Percentiles rank a stretch among this genome's conserved stretches.
Evolutionary conservation across 2,888 invertebrate genomes (phyloP).

Genomic region (Hirtodrosophila confusa): DNA sequence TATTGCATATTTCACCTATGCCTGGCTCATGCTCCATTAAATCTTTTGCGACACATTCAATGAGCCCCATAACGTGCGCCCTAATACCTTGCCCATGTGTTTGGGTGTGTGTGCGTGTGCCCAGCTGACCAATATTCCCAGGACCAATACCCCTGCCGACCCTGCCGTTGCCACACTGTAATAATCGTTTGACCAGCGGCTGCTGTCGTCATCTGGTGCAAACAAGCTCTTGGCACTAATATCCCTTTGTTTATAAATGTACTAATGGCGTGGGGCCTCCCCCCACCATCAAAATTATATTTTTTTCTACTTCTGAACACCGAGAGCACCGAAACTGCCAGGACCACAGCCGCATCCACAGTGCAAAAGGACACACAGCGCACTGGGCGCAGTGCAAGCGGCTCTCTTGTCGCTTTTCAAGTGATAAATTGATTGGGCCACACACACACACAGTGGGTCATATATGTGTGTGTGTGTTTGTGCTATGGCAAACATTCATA

Average conservation of each 20-base stretch:
- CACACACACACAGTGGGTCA: constrained; percentile 6
- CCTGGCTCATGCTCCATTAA: constrained; percentile 76
- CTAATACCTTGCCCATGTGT: constrained; percentile 66
- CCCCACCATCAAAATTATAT: constrained; percentile 56
- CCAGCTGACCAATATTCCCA: constrained; percentile 19
- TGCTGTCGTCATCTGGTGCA: constrained; percentile 52
- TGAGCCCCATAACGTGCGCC: constrained; percentile 76
- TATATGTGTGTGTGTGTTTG: constrained; percentile 11
- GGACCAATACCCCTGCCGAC: not conserved
- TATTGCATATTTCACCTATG: constrained; percentile 68
- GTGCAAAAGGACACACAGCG: constrained; percentile 29
- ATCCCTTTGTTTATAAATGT: constrained; percentile 81
- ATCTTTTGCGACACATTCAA: constrained; percentile 78
- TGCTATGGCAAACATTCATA: constrained; percentile 49
- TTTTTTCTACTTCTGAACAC: constrained; percentile 38
- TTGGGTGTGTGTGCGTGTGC: constrained; percentile 2
- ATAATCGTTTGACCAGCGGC: constrained; percentile 49
- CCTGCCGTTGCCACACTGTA: constrained; percentile 9
- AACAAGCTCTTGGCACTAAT: constrained; percentile 64
- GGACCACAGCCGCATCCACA: constrained; percentile 33
- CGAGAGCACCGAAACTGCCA: constrained; percentile 4
- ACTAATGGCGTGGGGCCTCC: constrained; percentile 59
- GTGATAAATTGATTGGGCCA: constrained; percentile 81
- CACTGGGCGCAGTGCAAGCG: constrained; percentile 41
- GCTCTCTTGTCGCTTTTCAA: constrained; percentile 62